Conservation (phyloP, 2,797 vertebrate genomes). For the Rachycentron canadum region DNA sequence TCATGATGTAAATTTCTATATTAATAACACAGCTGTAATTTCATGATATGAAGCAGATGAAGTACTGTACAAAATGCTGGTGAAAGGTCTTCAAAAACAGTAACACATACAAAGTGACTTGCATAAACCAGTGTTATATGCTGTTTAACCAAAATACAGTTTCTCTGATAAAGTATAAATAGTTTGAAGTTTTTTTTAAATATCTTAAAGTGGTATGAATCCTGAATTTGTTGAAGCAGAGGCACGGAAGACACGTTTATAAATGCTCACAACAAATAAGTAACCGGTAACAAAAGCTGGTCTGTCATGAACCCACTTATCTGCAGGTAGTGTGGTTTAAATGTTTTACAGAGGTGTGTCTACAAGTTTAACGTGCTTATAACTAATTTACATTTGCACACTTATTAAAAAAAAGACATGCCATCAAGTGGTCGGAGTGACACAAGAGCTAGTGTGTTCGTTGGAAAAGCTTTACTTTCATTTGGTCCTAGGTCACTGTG, state of each 20-base stretch:
- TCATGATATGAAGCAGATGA: constrained; percentile 22
- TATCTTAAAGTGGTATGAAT: constrained; percentile 64
- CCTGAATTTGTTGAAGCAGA: constrained; percentile 41
- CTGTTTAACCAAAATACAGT: constrained; percentile 57
- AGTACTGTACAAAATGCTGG: constrained; percentile 71
- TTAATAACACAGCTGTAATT: constrained; percentile 19
- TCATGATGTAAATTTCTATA: constrained; percentile 5
- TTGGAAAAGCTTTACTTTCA: constrained; percentile 2
- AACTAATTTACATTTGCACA: constrained; percentile 1
- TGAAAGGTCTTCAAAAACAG: constrained; percentile 43
- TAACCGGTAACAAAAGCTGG: constrained; percentile 52
- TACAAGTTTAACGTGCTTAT: neutral
- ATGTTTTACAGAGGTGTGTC: constrained; percentile 38
- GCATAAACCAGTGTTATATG: constrained; percentile 55
- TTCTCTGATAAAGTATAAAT: constrained; percentile 67
- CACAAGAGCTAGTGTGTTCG: constrained; percentile 19
- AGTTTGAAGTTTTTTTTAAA: constrained; percentile 54
- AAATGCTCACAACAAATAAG: constrained; percentile 36
- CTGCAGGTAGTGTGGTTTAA: constrained; percentile 38
- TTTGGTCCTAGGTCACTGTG: constrained; percentile 36
- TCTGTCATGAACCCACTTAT: neutral
- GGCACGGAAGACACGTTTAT: constrained; percentile 49
- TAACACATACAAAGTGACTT: constrained; percentile 54
- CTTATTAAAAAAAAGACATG: neutral
- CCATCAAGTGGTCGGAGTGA: constrained; percentile 9